These are phyloP conservation scores for Himalopsyche phryganea DNA, from an alignment of 1,140 invertebrate species.

Conservation along the genomic window DNA sequence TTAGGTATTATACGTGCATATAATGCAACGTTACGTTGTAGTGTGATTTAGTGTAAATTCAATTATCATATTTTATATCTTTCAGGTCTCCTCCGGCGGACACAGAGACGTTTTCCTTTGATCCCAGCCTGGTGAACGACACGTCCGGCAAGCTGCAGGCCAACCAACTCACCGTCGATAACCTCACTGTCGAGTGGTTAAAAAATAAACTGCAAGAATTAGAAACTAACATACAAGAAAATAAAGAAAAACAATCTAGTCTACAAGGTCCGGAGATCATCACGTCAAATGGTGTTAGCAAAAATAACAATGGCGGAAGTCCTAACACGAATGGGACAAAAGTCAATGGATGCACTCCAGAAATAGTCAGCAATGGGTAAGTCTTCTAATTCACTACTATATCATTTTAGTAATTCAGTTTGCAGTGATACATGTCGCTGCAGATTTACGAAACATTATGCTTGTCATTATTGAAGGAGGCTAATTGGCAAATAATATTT, in stretches of 20 bases:
- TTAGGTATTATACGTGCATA: too few relatives aligned
- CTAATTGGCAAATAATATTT: too few relatives aligned
- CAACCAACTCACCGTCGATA: conserved; percentile 84
- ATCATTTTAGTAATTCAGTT: too few relatives aligned
- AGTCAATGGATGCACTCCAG: conserved; percentile 37
- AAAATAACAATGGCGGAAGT: conserved; percentile 36
- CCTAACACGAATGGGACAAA: conserved; percentile 37
- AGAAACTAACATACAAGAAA: conserved; percentile 67
- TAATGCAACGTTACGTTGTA: too few relatives aligned
- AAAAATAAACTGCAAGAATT: conserved; percentile 72
- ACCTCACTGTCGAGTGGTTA: conserved; percentile 84
- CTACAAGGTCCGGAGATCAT: conserved; percentile 52
- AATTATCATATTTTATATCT: conserved; percentile 28
- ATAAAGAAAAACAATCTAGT: conserved; percentile 60
- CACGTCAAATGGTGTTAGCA: conserved; percentile 44
- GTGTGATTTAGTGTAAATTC: too few relatives aligned
- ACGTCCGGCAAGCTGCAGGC: conserved; percentile 75
- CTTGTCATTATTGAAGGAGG: too few relatives aligned
- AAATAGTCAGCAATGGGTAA: conserved; percentile 19
- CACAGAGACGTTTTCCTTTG: conserved; percentile 76
- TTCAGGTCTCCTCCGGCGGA: conserved; percentile 69
- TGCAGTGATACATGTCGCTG: too few relatives aligned
- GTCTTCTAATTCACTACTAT: too few relatives aligned
- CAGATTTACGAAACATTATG: too few relatives aligned
- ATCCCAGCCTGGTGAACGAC: conserved; percentile 78